Base-by-base conservation (phyloP, 2,113 vertebrate species). In the Mystacornis crossleyi region DNA sequence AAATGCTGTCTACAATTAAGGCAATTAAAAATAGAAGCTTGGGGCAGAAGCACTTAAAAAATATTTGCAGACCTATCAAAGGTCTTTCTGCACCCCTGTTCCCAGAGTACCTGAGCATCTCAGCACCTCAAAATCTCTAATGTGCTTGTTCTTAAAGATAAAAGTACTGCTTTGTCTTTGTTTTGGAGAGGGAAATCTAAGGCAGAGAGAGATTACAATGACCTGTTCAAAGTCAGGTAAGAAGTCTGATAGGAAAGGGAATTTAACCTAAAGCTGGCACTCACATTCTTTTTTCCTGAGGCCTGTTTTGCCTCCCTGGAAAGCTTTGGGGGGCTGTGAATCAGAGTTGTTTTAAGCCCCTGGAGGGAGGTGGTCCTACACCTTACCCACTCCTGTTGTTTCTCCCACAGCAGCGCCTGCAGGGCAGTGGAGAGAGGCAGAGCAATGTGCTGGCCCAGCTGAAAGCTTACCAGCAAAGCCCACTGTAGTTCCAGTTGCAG, bases 1-100 rank as follows among this genome's bases (percentile, higher is more conserved):
- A 93, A 89, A 84, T 72, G 16, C 28, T 67, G 28, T 45, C 87
- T 69, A 57, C 53, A 85, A 79, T 96, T 91, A 85, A n/a, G 36
- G 53, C 53, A 90, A 96, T 96, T 96, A 93, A 90, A 82, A 91
- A 57, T n/a, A 61, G 36, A 87, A 75, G 36, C 73, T 95, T 69
- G 66, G 87, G 86, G 93, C 78, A 89, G 78, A 94, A 93, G 54
- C 47, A 45, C 65, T 89, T 81, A 54, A 89, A 94, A 95, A 95
- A 95, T 93, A 96, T 95, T 96, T 96, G 89, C 58, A 96, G 57
- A 95, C 47, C 43, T 85, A 72, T 86, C 71, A 90, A 77, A 94
- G 81, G 75, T 77, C 45, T 83, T 90, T 80, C 50, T 69, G 38
- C 84, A 78, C 70, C 47, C 73, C 70, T 87, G 61, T 93, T 96